phyloP scores from a whole-genome alignment of 2,888 invertebrate genomes.

The Trachelus iudaicus region DNA sequence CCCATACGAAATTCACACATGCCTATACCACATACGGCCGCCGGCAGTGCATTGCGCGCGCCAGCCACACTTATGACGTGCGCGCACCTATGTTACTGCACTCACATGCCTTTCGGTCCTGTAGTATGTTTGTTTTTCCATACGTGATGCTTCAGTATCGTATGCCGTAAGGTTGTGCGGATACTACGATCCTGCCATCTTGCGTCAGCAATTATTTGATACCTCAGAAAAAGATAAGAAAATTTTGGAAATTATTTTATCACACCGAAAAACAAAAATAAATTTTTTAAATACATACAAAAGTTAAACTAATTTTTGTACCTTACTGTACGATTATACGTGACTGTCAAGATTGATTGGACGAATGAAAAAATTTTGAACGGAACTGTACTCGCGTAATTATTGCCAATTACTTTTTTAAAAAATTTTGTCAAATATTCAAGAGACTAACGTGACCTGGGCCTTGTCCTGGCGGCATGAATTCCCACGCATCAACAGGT shows the following conservation, averaged over 20 bases:
- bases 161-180: constrained; percentile 36
- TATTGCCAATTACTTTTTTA: background rate
- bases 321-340: background rate
- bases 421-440: background rate
- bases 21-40: background rate
- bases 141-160: constrained; percentile 24
- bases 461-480: constrained; percentile 42
- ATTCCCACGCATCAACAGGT: constrained; percentile 66
- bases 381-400: background rate
- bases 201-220: constrained; percentile 10
- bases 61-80: constrained; percentile 58
- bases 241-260: background rate
- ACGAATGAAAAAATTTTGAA: background rate
- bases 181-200: constrained; percentile 13
- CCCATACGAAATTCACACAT: constrained; percentile 27
- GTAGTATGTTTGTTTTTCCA: constrained; percentile 29
- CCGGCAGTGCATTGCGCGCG: constrained; percentile 43
- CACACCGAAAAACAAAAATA: background rate
- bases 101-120: background rate
- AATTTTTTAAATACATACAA: background rate
- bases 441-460: background rate
- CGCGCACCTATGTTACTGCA: background rate
- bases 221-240: background rate
- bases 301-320: background rate
- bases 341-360: background rate